Base-by-base conservation (phyloP, 2,888 invertebrate genomes). In the Cabera pusaria region DNA sequence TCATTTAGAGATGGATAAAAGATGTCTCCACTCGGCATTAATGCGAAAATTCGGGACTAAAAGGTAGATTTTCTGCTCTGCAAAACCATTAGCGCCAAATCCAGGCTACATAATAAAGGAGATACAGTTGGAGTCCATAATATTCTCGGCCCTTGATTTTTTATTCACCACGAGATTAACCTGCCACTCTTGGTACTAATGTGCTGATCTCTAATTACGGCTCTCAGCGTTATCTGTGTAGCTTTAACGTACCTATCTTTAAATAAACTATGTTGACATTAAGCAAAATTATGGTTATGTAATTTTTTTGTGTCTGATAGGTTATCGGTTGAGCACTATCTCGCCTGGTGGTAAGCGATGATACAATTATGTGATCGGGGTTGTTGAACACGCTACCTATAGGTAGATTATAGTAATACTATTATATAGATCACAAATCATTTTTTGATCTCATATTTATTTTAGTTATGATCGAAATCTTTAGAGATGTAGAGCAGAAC, bases 91-190 rank as follows among this genome's bases (percentile, higher is more conserved):
- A 49, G 40, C 44, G 26, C 29, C 33, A 37, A 29, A 40, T 43
- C 37, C 38, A 37, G 43, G 24, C 20, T 21, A 39, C 27, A 11
- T 35, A 40, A 37, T 43, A 40, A 36, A 36, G 25, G 37, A 47
- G 35, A 36, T 34, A 33, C 25, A 33, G 35, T 10, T 22, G 6
- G 34, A 19, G 18, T 35, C 39, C 34, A 37, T 41, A 44, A 44
- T 40, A 40, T 24, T 39, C 33, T 40, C 31, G 41, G 31, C 34
- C 42, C 38, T 49, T 43, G 34, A 49, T 51, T 54, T 53, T 52
- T 51, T 49, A 49, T 52, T 42, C 34, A 43, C 43, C 36, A 33
- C 36, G 25, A 45, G 52, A 55, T 52, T 46, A 49, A 49, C 49
- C 46, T 46, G 43, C 45, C 46, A 35, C 42, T 46, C 46, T 39